Conservation (phyloP, 1,140 invertebrate genomes). For the Drosophila oshimai region DNA sequence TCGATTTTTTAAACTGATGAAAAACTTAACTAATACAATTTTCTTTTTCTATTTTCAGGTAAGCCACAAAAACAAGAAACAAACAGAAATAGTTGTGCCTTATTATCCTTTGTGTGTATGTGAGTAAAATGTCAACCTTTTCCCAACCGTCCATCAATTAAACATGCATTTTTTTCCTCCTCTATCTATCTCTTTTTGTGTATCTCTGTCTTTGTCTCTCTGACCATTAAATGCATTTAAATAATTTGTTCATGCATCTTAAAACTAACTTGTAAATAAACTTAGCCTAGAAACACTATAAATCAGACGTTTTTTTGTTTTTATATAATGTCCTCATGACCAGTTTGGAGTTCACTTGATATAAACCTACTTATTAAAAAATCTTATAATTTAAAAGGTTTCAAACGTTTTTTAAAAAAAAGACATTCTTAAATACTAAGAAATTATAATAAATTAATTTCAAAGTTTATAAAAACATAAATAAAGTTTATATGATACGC, state of each 20-base stretch:
- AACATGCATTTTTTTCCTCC: neutral
- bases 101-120: neutral
- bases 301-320: neutral
- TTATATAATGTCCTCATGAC: neutral
- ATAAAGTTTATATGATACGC: too few relatives aligned
- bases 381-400: too few relatives aligned
- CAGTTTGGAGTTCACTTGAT: neutral
- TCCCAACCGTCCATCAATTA: neutral
- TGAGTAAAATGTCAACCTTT: neutral
- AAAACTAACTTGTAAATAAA: constrained; percentile 36
- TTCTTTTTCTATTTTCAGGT: constrained; percentile 23
- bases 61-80: neutral
- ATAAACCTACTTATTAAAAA: too few relatives aligned
- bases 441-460: too few relatives aligned
- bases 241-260: constrained; percentile 15
- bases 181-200: neutral
- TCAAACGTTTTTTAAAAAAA: too few relatives aligned
- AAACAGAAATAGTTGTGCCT: neutral
- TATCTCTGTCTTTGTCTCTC: constrained; percentile 8
- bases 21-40: neutral
- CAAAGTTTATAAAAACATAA: too few relatives aligned
- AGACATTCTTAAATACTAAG: too few relatives aligned
- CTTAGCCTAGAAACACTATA: neutral
- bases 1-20: too few relatives aligned
- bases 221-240: constrained; percentile 5